Base-by-base conservation (phyloP, 2,113 vertebrate genomes). In the Heteronetta atricapilla region DNA sequence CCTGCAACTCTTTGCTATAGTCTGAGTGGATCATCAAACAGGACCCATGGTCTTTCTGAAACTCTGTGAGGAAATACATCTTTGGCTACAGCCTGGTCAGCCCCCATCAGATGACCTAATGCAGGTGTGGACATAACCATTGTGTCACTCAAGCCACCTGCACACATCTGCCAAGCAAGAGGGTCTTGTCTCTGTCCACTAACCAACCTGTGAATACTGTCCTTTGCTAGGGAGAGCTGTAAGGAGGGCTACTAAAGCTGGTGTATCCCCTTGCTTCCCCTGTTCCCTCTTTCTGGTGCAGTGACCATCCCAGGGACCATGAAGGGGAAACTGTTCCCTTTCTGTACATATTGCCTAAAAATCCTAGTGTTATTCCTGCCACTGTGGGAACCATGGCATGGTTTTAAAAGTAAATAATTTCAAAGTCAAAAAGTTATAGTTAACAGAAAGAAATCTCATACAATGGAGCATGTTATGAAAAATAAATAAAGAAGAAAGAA, bases 281-380 rank as follows among this genome's bases (percentile, higher is more conserved):
- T 67, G 4, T 58, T 73, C 29, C 33, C 13, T 5, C 11, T 36
- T 21, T 6, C 10, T 33, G 8, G n/a, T 7, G 9, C 29, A 36
- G 33, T 0, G 0, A 11, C 23, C 36, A 46, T 31, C 21, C 21
- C 7, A 3, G 26, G 10, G 29, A 15, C 29, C 29, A 21, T 22
- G 8, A 3, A 59, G 29, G 17, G 31, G n/a, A 82, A 80, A 28
- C 5, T 64, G 21, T 13, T 93, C 3, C 13, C 7, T 19, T 58
- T 6, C 19, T 83, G 26, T 73, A n/a, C 17, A 44, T 12, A 18
- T 77, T 69, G 9, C 31, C 38, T 34, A 69, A 77, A 85, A 64
- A 19, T 67, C 15, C 46, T 44, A 33, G 21, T 36, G 26, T 2
- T 68, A 36, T 15, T 63, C 29, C 22, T 60, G 19, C 7, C n/a